Conservation (phyloP, 1,140 invertebrate genomes). For the Calliphora vicina region DNA sequence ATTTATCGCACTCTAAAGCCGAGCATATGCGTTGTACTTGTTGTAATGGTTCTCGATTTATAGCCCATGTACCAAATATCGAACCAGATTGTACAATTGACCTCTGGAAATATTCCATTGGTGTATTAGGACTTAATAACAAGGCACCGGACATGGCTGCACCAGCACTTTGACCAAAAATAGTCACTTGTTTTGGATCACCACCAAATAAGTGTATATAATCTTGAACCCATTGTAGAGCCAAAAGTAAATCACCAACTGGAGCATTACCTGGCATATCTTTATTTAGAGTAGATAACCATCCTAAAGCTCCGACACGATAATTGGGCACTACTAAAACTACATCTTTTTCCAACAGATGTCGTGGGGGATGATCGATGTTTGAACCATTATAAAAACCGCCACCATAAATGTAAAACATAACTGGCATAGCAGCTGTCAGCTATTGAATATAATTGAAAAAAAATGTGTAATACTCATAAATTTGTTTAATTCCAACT, state of each 20-base stretch:
- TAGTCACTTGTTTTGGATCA: slow-evolving; percentile 66
- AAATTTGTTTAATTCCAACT: slow-evolving; percentile 18
- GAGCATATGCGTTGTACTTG: slow-evolving; percentile 49
- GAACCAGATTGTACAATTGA: slow-evolving; percentile 60
- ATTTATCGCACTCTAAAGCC: slow-evolving; percentile 44
- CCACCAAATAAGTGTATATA: slow-evolving; percentile 75
- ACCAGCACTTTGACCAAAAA: slow-evolving; percentile 59
- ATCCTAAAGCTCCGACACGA: slow-evolving; percentile 71
- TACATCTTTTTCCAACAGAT: slow-evolving; percentile 77
- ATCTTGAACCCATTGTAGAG: slow-evolving; percentile 69
- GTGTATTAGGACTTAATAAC: slow-evolving; percentile 53
- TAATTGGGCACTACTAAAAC: slow-evolving; percentile 84
- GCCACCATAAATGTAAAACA: slow-evolving; percentile 62
- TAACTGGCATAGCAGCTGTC: slow-evolving; percentile 50
- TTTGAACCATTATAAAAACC: slow-evolving; percentile 60
- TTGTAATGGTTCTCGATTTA: slow-evolving; percentile 44
- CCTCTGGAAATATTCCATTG: slow-evolving; percentile 46
- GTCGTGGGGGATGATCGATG: slow-evolving; percentile 74
- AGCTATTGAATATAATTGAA: slow-evolving; percentile 43
- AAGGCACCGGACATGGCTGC: slow-evolving; percentile 52
- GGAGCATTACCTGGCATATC: slow-evolving; percentile 57
- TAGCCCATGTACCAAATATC: slow-evolving; percentile 53
- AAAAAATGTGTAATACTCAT: not conserved
- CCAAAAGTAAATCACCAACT: slow-evolving; percentile 56
- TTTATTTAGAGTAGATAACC: slow-evolving; percentile 62